Evolutionary conservation across 2,113 vertebrate species (phyloP).

Genomic region (Uropsilus gracilis): DNA sequence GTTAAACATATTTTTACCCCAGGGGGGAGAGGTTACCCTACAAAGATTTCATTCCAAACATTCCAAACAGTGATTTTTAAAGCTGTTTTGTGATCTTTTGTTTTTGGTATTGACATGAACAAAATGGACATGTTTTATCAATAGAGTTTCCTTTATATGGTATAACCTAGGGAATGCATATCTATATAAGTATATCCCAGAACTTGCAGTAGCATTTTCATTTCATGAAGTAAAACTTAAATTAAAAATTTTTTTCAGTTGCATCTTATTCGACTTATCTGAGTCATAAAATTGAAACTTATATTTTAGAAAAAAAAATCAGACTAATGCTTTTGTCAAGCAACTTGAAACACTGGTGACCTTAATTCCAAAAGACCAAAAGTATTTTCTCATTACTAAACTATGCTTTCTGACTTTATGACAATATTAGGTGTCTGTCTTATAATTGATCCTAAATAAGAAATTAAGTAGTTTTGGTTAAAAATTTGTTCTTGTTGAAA

Average conservation of each 20-base stretch:
- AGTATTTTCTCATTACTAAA: not conserved
- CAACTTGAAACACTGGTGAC: not conserved
- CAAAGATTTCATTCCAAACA: not conserved
- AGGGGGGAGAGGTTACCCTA: not conserved
- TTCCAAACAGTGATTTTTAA: conserved; percentile 29
- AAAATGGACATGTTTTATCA: not conserved
- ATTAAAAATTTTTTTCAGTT: not conserved
- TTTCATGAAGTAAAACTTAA: not conserved
- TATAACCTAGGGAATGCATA: not conserved
- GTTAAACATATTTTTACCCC: not conserved
- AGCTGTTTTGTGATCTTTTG: not conserved
- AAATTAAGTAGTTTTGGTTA: not conserved
- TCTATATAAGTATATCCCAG: not conserved
- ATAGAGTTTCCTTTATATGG: not conserved
- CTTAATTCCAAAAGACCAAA: not conserved
- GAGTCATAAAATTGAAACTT: not conserved
- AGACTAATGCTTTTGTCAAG: not conserved
- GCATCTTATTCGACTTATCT: not conserved
- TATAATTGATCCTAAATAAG: not conserved
- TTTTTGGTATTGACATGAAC: not conserved
- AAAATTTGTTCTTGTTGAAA: not conserved
- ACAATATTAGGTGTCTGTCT: not conserved
- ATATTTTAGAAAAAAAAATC: not conserved
- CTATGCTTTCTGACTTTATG: not conserved
- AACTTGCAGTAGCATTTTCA: not conserved